Evolutionary conservation across 2,797 vertebrate species (phyloP), one percentile per base, ranked within the genome.

Genomic region (Dallia pectoralis): DNA sequence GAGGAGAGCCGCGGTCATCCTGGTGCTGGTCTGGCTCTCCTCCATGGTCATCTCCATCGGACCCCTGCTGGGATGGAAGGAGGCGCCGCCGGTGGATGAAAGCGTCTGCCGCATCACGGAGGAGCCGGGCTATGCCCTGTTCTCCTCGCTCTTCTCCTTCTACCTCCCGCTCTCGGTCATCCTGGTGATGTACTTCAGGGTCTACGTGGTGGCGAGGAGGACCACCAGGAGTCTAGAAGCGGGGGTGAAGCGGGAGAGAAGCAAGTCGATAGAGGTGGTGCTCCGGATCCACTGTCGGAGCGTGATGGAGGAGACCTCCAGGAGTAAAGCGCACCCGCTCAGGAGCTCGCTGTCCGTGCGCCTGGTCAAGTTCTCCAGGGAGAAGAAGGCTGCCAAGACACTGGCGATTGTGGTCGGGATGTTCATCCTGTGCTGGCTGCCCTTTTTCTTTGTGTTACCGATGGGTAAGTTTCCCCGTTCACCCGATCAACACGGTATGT

Each of bases 351-450:
- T 99, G 0, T 99, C 98, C 0, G 94, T 99, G 72, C 91, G 98
- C 19, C 93, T 99, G 48, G 93, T 99, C 91, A 99, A 98, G 91
- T 99, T 99, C 89, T 99, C 97, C 89, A 88, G 97, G 3, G 98
- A 99, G 91, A 99, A 99, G 69, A 99, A 98, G 74, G 98, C 98
- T 0, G 98, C 98, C 66, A 99, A 99, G 84, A 99, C 98, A 0
- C 93, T 99, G 0, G 97, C 97, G 72, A 99, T 99, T 71, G 98
- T 99, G 0, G 98, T 99, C 63, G 98, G 98, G 1, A 96, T 98
- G 88, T 99, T 99, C 89, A 97, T 98, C 77, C 89, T 99, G 79
- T 99, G 98, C 86, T 99, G 98, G 97, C 92, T 99, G 75, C 98
- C 97, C 0, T 99, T 99, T 88, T 99, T 99, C 93, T 96, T 99